These are phyloP conservation scores for Patella caerulea DNA, from an alignment of 2,888 invertebrate species.

Conservation along the genomic window DNA sequence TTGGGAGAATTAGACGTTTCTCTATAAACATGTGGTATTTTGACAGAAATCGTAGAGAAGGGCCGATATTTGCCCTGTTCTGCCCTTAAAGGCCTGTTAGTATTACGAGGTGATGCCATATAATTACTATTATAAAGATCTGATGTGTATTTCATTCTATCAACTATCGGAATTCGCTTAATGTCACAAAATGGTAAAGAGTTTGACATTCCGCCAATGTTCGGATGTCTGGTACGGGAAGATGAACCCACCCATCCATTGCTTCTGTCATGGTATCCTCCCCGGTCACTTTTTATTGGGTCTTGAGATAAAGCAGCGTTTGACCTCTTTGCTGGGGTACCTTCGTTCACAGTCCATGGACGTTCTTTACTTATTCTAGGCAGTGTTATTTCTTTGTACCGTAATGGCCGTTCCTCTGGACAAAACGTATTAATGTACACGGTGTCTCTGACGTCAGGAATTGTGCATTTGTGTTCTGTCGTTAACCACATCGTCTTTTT, in stretches of 20 bases:
- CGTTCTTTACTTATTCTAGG: constrained; percentile 22
- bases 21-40: not conserved
- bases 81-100: constrained; percentile 28
- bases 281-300: not conserved
- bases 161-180: not conserved
- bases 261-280: not conserved
- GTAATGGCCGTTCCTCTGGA: constrained; percentile 30
- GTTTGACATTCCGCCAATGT: not conserved
- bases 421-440: constrained; percentile 36
- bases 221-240: not conserved
- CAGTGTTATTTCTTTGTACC: constrained; percentile 20
- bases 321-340: constrained; percentile 25
- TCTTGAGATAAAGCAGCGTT: not conserved
- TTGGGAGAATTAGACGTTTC: not conserved
- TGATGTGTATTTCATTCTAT: not conserved
- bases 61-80: constrained; percentile 34
- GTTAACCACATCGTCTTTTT: not conserved
- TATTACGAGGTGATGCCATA: not conserved
- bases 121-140: not conserved
- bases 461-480: constrained; percentile 8
- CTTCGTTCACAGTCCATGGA: constrained; percentile 31
- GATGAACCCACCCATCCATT: not conserved
- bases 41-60: constrained; percentile 30
- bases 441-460: constrained; percentile 31
- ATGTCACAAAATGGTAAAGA: not conserved